These are phyloP conservation scores for Ptychoptera contaminata DNA, from an alignment of 2,888 invertebrate species.

Conservation along the genomic window DNA sequence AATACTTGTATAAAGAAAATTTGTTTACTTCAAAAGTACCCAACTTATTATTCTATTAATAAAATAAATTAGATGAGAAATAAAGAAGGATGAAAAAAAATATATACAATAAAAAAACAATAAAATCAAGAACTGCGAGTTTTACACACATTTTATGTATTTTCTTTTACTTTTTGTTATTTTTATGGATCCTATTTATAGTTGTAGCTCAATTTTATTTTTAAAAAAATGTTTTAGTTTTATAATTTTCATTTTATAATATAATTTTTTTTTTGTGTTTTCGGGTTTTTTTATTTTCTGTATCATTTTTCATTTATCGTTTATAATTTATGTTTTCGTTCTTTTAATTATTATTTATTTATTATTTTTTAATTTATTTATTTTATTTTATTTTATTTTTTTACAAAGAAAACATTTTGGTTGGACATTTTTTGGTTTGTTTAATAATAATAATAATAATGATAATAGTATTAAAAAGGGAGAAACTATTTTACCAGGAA, in stretches of 20 bases:
- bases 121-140: too few species aligned
- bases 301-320: too few species aligned
- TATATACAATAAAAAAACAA: too few species aligned
- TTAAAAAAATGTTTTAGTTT: not conserved
- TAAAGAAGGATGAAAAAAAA: too few species aligned
- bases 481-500: too few species aligned
- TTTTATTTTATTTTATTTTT: constrained; percentile 13
- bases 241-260: constrained; percentile 5
- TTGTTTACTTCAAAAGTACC: too few species aligned
- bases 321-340: too few species aligned
- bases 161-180: not conserved
- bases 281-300: constrained; percentile 6
- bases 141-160: not conserved
- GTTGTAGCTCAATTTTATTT: not conserved
- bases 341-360: constrained; percentile 10
- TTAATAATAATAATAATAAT: constrained; percentile 18
- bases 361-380: constrained; percentile 10
- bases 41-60: too few species aligned
- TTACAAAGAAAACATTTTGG: constrained; percentile 27
- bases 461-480: constrained; percentile 16
- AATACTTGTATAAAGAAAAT: too few species aligned
- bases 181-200: not conserved
- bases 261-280: constrained; percentile 9
- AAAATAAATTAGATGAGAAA: too few species aligned
- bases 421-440: constrained; percentile 26